Base-by-base conservation (phyloP, 1,140 invertebrate species). In the Chionoecetes opilio region DNA sequence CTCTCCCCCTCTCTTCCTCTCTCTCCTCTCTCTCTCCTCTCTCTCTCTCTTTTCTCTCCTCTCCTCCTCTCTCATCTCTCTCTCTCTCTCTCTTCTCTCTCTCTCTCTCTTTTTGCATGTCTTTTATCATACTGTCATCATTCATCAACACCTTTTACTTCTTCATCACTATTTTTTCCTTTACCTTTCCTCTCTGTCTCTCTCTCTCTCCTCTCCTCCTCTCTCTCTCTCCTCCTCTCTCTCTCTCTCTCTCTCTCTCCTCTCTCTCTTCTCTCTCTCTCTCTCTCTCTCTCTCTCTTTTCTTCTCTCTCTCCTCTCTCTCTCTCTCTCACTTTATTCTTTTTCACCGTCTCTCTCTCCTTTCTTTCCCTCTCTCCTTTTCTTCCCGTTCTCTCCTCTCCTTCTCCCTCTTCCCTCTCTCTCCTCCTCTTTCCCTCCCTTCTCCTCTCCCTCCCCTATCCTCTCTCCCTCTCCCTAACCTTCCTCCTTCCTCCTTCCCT, bases 181-280 rank as follows among this genome's bases (percentile, higher is more conserved):
- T 32, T 14, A 14, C 26, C 63, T 53, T 0, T 75, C n/a, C 29
- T 29, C 32, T 1, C 0, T 91, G 3, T 26, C 26, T 2, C 1
- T 3, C 29, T 29, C 17, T 17, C 32, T 46, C n/a, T 17, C 89
- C 31, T 3, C 31, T 35, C 37, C 35, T 34, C 35, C 87, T 89
- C 87, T 89, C 87, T 89, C 87, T 89, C 87, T 89, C 87, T 89
- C 87, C 35, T 34, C 35, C 87, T 89, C 87, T 38, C 37, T 89
- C 87, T 35, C 32, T 89, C 37, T 34, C 32, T n/a, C 29, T 35
- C 91, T 31, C 41, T 37, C 26, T 37, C 41, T 90, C 88, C 88
- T 35, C 37, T 34, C 32, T 87, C 85, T 37, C 5, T 37, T 11
- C 2, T 38, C 87, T n/a, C 35, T 14, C n/a, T 38, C n/a, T 11